Percentiles rank a stretch among this genome's conserved stretches.
Conservation (phyloP, 2,888 invertebrate genomes). For the Exephanes ischioxanthus region DNA sequence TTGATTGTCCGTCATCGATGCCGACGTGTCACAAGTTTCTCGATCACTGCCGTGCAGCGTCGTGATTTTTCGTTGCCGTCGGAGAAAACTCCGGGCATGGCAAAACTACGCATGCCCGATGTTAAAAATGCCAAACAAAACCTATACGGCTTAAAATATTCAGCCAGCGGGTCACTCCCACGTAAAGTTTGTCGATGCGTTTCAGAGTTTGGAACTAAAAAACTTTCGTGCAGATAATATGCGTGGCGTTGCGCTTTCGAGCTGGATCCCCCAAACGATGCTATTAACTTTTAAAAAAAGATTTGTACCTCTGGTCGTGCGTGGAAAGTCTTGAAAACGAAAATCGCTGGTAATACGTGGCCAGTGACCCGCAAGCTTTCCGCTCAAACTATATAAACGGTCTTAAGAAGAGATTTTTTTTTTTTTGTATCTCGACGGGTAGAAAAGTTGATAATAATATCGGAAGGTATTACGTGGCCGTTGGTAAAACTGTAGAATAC, state of each 20-base stretch:
- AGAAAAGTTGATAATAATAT: constrained; percentile 7
- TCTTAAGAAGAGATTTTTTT: not conserved
- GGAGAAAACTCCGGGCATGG: not conserved
- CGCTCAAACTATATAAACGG: not conserved
- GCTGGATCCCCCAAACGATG: not conserved
- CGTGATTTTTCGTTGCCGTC: constrained; percentile 7
- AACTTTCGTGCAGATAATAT: not conserved
- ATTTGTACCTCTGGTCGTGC: constrained; percentile 12
- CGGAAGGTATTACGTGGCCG: constrained; percentile 12
- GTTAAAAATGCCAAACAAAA: constrained; percentile 1
- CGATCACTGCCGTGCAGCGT: constrained; percentile 36
- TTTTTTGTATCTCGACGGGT: not conserved
- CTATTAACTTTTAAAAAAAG: constrained; percentile 35
- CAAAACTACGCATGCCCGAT: constrained; percentile 14
- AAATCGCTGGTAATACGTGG: constrained; percentile 9
- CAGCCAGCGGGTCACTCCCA: constrained; percentile 14
- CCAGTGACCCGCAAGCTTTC: not conserved
- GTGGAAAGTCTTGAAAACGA: constrained; percentile 33
- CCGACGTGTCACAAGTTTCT: constrained; percentile 22
- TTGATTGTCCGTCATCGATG: constrained; percentile 51
- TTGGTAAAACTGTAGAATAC: not conserved
- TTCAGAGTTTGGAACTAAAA: constrained; percentile 28
- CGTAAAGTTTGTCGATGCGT: constrained; percentile 37
- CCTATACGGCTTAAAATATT: constrained; percentile 48
- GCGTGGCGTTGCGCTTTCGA: not conserved